These are phyloP conservation scores for Malurus elegans DNA, from an alignment of 2,113 vertebrate genomes.

Conservation along the genomic window DNA sequence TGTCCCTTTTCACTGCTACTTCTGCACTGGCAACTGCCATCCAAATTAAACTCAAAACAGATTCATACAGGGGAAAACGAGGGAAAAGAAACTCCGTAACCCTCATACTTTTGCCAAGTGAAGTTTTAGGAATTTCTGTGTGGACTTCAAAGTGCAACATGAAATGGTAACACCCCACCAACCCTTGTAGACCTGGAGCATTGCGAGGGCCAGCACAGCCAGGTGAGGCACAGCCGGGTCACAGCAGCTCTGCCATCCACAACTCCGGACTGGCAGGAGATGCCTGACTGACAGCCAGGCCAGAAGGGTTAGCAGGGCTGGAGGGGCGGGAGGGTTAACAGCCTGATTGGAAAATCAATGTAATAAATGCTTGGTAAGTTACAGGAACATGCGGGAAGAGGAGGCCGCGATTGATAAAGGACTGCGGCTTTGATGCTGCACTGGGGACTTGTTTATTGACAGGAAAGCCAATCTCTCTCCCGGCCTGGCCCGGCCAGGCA, in stretches of 20 bases:
- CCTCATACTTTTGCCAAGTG: background rate
- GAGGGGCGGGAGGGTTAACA: slow-evolving; percentile 88
- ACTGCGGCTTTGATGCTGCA: slow-evolving; percentile 95
- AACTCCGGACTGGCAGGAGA: slow-evolving; percentile 18
- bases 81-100: background rate
- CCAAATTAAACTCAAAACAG: background rate
- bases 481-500: slow-evolving; percentile 72
- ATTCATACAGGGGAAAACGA: fast-evolving
- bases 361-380: slow-evolving; percentile 98
- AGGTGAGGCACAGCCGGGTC: background rate
- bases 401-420: slow-evolving; percentile 95
- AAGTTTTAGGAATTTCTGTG: background rate
- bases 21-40: background rate
- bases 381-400: slow-evolving; percentile 96
- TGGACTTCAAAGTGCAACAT: fast-evolving
- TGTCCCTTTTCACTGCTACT: background rate
- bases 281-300: slow-evolving; percentile 70
- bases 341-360: slow-evolving; percentile 99
- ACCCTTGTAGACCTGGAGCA: fast-evolving
- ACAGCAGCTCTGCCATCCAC: background rate
- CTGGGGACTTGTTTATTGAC: slow-evolving; percentile 93
- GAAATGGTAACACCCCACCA: background rate
- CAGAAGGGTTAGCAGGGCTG: slow-evolving; percentile 68
- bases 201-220: background rate
- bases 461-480: slow-evolving; percentile 87